phyloP scores from a whole-genome alignment of 1,140 invertebrate genomes.

The Drosophila watanabei region DNA sequence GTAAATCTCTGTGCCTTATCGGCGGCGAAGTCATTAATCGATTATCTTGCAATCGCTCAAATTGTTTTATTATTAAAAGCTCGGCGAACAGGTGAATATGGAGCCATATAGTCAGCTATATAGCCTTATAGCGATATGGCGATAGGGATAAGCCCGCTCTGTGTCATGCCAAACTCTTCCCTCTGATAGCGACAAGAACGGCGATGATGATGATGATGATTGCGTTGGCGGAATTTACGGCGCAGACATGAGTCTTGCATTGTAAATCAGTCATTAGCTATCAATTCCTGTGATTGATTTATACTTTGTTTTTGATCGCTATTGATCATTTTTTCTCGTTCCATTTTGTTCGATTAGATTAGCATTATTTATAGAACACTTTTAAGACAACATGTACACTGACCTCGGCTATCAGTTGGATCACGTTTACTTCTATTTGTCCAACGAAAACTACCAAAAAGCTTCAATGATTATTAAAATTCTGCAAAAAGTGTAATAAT shows the following conservation, averaged over 20 bases:
- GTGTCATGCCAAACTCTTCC: slow-evolving; percentile 43
- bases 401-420: slow-evolving; percentile 34
- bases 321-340: slow-evolving; percentile 56
- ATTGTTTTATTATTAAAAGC: slow-evolving; percentile 45
- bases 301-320: slow-evolving; percentile 58
- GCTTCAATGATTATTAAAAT: neutral
- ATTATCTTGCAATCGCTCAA: slow-evolving; percentile 67
- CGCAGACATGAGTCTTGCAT: slow-evolving; percentile 24
- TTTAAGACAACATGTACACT: slow-evolving; percentile 17
- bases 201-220: slow-evolving; percentile 22
- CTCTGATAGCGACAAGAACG: slow-evolving; percentile 14
- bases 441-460: neutral
- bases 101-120: neutral
- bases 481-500: too few species aligned
- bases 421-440: slow-evolving; percentile 44
- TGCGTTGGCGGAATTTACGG: slow-evolving; percentile 34
- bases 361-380: slow-evolving; percentile 59
- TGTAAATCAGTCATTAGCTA: slow-evolving; percentile 74
- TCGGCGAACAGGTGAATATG: slow-evolving; percentile 16
- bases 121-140: slow-evolving; percentile 14
- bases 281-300: slow-evolving; percentile 74
- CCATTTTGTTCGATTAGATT: slow-evolving; percentile 65
- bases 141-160: slow-evolving; percentile 33
- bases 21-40: slow-evolving; percentile 49
- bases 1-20: slow-evolving; percentile 61